Evolutionary conservation across 2,113 vertebrate species (phyloP).

Genomic region (Periophthalmus modestus): DNA sequence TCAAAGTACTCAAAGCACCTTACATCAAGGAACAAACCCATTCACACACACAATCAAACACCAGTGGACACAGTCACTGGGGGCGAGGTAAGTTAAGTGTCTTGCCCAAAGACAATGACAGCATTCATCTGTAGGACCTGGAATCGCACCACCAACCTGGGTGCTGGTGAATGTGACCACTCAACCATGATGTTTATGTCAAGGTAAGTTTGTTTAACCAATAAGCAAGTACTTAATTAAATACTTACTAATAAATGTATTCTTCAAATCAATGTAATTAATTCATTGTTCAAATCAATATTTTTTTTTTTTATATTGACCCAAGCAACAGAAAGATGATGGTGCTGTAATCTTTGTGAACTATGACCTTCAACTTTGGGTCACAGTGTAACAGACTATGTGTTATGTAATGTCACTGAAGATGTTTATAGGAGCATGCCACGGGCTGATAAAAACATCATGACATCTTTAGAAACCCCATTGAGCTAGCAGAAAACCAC

Average conservation of each 20-base stretch:
- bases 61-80: too few species aligned
- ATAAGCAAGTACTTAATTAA: too few species aligned
- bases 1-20: too few species aligned
- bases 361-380: conserved; percentile 23
- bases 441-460: conserved; percentile 29
- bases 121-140: too few species aligned
- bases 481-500: conserved; percentile 60
- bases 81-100: too few species aligned
- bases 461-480: conserved; percentile 32
- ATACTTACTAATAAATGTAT: not conserved
- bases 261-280: not conserved
- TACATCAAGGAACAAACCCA: too few species aligned
- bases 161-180: too few species aligned
- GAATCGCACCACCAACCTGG: too few species aligned
- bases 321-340: not conserved
- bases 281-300: not conserved
- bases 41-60: too few species aligned
- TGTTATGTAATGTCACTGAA: conserved; percentile 40
- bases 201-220: not conserved
- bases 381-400: not conserved
- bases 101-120: too few species aligned
- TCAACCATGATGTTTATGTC: too few species aligned
- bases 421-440: conserved; percentile 44
- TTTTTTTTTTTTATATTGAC: not conserved
- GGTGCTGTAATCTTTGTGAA: conserved; percentile 25